phyloP scores from a whole-genome alignment of 2,113 vertebrate species.

The Ictalurus furcatus region DNA sequence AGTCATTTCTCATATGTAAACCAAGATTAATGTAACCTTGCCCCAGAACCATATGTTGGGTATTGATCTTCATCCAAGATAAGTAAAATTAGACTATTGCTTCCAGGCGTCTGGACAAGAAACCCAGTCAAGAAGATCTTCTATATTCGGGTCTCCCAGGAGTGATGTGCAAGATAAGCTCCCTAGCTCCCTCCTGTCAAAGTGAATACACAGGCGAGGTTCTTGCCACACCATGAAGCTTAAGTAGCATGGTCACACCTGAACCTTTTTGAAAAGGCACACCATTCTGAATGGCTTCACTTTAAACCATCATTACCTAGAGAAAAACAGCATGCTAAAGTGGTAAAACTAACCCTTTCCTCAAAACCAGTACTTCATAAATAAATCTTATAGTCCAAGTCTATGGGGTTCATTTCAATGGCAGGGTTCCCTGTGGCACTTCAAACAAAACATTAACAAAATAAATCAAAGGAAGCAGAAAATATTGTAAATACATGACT shows the following conservation, averaged over 20 bases:
- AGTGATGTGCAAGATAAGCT: conserved; percentile 20
- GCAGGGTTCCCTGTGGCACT: conserved; percentile 16
- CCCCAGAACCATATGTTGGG: conserved; percentile 54
- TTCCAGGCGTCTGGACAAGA: conserved; percentile 37
- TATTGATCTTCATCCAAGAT: conserved; percentile 40
- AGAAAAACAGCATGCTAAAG: not conserved
- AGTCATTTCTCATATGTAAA: conserved; percentile 47
- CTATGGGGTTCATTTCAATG: conserved; percentile 29
- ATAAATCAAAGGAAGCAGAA: conserved; percentile 20
- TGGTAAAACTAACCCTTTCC: conserved; percentile 36
- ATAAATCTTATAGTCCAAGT: conserved; percentile 18
- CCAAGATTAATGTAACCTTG: conserved; percentile 48
- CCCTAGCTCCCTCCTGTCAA: conserved; percentile 33
- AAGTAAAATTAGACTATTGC: conserved; percentile 42
- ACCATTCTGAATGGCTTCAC: conserved; percentile 3
- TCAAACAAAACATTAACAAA: conserved; percentile 37
- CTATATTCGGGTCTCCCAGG: conserved; percentile 6
- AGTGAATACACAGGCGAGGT: conserved; percentile 29
- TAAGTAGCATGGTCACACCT: not conserved
- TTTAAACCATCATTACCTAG: not conserved
- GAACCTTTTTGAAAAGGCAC: conserved; percentile 14
- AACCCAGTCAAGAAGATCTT: conserved; percentile 18
- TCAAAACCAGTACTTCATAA: conserved; percentile 32
- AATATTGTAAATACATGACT: conserved; percentile 16
- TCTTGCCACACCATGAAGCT: conserved; percentile 24